These are phyloP conservation scores for Drosophila sechellia DNA, from an alignment of 1,140 invertebrate genomes.

Conservation along the genomic window DNA sequence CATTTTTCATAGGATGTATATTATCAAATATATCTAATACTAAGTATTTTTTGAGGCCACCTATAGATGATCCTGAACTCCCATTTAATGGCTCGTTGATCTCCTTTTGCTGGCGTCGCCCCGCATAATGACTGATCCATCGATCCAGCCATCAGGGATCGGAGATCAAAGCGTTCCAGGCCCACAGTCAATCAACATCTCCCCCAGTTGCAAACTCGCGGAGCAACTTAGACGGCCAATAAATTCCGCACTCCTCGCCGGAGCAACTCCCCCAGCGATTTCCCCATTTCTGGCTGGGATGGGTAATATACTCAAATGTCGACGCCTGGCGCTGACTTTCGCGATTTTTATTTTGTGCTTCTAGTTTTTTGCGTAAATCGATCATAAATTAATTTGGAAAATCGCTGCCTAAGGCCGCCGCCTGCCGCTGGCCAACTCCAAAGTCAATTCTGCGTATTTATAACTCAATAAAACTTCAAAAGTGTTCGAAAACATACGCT, in stretches of 20 bases:
- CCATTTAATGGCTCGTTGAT: background rate
- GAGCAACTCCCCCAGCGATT: background rate
- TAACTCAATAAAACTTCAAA: slow-evolving; percentile 83
- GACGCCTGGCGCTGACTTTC: slow-evolving; percentile 69
- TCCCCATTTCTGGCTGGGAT: background rate
- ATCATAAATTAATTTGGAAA: slow-evolving; percentile 82
- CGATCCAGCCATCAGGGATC: slow-evolving; percentile 22
- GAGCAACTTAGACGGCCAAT: slow-evolving; percentile 49
- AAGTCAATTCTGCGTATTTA: slow-evolving; percentile 77
- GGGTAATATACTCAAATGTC: slow-evolving; percentile 75
- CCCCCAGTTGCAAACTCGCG: slow-evolving; percentile 17
- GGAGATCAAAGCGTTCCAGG: slow-evolving; percentile 76
- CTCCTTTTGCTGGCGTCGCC: slow-evolving; percentile 51
- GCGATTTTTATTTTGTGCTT: slow-evolving; percentile 36
- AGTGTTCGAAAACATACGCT: slow-evolving; percentile 80
- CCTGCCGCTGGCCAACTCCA: slow-evolving; percentile 46
- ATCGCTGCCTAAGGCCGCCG: slow-evolving; percentile 48
- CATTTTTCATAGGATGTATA: no score
- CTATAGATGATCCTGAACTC: background rate
- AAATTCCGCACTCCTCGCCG: slow-evolving; percentile 39
- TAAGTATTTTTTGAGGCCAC: no score
- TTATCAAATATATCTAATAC: no score
- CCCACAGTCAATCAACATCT: slow-evolving; percentile 75
- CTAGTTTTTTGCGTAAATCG: slow-evolving; percentile 75
- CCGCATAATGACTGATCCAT: slow-evolving; percentile 38